Base-by-base conservation (phyloP, 2,888 invertebrate species). In the Siphlonurus alternatus region DNA sequence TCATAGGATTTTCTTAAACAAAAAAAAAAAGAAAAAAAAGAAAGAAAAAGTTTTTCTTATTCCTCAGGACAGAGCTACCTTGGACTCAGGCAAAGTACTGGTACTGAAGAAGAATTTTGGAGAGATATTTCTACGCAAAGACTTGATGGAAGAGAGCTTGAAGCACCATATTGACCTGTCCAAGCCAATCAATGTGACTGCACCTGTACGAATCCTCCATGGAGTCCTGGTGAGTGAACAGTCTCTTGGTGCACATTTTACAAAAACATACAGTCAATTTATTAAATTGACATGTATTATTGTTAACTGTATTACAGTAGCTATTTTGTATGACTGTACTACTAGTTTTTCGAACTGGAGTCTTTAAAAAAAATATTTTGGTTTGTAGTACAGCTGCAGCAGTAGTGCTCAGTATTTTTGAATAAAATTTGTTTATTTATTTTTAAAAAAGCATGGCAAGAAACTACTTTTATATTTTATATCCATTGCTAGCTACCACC, bases 181-280 rank as follows among this genome's bases (percentile, higher is more conserved):
- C 2, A 62, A 65, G 23, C 59, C 62, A 23, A 62, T 65, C 51
- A 25, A 61, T 15, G 18, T 65, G 19, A 23, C 18, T 2, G 62
- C 60, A 25, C 65, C 65, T 10, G 62, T 65, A 19, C 53, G 65
- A 24, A 25, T 65, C 7, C 38, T 65, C 23, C 65, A 65, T 62
- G 65, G 65, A 22, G 61, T 62, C 20, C n/a, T 20, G 60, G 65
- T 65, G 38, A 53, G 65, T 59, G 22, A n/a, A 51, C 10, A 56
- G n/a, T n/a, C n/a, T n/a, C n/a, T n/a, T n/a, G n/a, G n/a, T n/a
- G n/a, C n/a, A n/a, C n/a, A n/a, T n/a, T 56, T 56, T 18, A 10
- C 15, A 18, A 5, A 5, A 56, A n/a, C 7, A 56, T 18, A 56
- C 7, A 10, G 7, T 56, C 19, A 5, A 5, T 18, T 18, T 56